Base-by-base conservation (phyloP, 1,140 invertebrate species). In the Proctacanthus coquilletti region DNA sequence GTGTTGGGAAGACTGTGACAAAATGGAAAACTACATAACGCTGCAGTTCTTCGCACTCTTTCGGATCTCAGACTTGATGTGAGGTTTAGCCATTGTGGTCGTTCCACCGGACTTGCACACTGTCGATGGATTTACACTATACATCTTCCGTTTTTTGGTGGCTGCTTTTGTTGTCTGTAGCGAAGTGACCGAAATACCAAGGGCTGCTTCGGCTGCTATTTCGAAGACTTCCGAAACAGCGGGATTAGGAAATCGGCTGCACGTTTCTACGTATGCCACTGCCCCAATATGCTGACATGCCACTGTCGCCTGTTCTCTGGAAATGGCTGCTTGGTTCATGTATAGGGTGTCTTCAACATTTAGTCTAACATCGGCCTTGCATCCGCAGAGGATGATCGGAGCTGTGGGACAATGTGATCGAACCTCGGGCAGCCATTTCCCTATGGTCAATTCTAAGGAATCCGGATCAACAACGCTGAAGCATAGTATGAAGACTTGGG, bases 341-440 rank as follows among this genome's bases (percentile, higher is more conserved):
- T 32, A 32, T 39, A 65, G 62, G 37, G 70, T 56, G 5, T 60
- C 65, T 42, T 70, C 66, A 34, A 63, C 63, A 45, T 72, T 66
- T 33, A 63, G 63, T 39, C 69, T 49, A 4, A 70, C 53, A 51
- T 73, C 71, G 14, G 62, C 66, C 42, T 69, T 66, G 50, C 70
- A 72, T n/a, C 76, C 77, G 48, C 75, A 75, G 23, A 79, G 63
- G 29, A 78, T 64, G 15, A 77, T 66, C 0, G 75, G 74, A 3
- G 74, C 70, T 5, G 69, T 60, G 0, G 69, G 68, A 40, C 72
- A 74, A 44, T 79, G 73, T n/a, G 71, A 69, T 34, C 70, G 64
- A 3, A 79, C 69, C 56, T 78, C 75, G 42, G 69, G 70, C 51
- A 71, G 72, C 75, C 75, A 79, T 70, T 79, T 77, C 36, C 69